Percentiles rank a stretch among this genome's conserved stretches.
phyloP scores from a whole-genome alignment of 2,113 vertebrate genomes.

The Ivindomyrus marchei region DNA sequence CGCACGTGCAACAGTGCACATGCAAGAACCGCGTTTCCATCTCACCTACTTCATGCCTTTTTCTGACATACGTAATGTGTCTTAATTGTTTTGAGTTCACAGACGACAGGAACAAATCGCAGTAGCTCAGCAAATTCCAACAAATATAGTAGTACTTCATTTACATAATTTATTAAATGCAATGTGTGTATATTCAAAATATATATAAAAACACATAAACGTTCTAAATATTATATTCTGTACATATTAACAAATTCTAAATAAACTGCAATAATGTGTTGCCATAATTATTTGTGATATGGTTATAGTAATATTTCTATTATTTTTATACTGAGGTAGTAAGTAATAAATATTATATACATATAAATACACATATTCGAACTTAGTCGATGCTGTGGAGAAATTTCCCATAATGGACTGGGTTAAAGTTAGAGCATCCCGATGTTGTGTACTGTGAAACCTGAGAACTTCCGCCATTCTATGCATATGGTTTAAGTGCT shows the following conservation, averaged over 20 bases:
- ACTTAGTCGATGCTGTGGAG: not conserved
- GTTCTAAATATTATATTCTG: not conserved
- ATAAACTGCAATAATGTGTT: not conserved
- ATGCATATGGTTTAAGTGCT: slow-evolving; percentile 95
- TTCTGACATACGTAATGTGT: not conserved
- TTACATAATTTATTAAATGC: not conserved
- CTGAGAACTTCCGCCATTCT: slow-evolving; percentile 91
- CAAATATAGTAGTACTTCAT: not conserved
- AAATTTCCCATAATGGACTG: slow-evolving; percentile 37
- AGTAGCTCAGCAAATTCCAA: not conserved
- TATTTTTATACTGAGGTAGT: not conserved
- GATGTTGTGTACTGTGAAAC: slow-evolving; percentile 78
- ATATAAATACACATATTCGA: not conserved
- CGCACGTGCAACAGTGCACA: not conserved
- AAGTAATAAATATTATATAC: not conserved
- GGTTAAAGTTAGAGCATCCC: slow-evolving; percentile 26
- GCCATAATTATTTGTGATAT: not conserved
- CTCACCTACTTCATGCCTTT: not conserved
- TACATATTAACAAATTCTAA: not conserved
- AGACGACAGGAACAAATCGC: not conserved
- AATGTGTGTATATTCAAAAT: not conserved
- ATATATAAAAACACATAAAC: not conserved
- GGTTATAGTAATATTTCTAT: not conserved
- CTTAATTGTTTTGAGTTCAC: not conserved
- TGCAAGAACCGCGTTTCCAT: not conserved